These are phyloP conservation scores for Sebastes itinus DNA, from an alignment of 2,797 vertebrate genomes.

Conservation along the genomic window DNA sequence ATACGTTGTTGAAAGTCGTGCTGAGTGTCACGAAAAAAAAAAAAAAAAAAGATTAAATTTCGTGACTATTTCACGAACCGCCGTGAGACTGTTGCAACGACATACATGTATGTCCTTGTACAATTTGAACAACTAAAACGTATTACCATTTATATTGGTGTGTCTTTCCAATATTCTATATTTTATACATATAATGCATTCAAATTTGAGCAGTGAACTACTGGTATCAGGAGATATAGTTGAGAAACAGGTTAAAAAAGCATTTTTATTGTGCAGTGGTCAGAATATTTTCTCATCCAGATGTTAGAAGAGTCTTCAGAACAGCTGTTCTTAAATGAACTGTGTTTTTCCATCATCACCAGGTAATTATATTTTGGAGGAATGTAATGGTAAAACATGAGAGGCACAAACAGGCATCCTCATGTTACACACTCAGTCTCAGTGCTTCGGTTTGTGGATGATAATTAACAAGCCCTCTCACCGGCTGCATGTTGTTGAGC, in stretches of 20 bases:
- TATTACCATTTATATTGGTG: not conserved
- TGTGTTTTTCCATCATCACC: not conserved
- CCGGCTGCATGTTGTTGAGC: slow-evolving; percentile 5
- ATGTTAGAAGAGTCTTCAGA: not conserved
- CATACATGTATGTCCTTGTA: not conserved
- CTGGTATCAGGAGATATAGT: not conserved
- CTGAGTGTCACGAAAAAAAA: no score
- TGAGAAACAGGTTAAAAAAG: not conserved
- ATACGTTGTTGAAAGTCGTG: no score
- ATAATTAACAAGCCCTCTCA: not conserved
- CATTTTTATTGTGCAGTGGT: not conserved
- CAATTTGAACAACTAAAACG: not conserved
- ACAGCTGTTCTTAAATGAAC: not conserved
- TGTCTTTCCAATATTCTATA: not conserved
- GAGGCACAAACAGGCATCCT: not conserved
- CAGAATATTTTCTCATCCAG: slow-evolving; percentile 1
- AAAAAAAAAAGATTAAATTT: no score
- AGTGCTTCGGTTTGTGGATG: not conserved
- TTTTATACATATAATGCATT: not conserved
- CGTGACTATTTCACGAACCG: no score
- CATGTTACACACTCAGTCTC: not conserved
- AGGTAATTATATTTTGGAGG: not conserved
- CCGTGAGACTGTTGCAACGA: no score
- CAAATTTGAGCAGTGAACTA: not conserved
- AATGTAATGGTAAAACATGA: not conserved